Evolutionary conservation across 2,113 vertebrate genomes (phyloP).

Genomic region (Heterochromis multidens): DNA sequence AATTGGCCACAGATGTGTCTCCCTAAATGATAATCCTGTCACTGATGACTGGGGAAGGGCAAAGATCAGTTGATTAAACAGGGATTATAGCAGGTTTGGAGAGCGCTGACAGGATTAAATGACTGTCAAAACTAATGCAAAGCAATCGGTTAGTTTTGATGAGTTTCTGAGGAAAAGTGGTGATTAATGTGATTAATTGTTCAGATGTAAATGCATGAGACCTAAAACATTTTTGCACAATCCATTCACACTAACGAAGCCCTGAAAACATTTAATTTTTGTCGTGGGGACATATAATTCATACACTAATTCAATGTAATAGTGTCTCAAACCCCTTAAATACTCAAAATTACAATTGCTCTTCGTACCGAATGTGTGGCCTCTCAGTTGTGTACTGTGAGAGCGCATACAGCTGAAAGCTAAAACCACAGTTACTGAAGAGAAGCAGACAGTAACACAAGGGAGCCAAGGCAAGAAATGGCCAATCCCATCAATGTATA

Average conservation of each 20-base stretch:
- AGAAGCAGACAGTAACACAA: neutral
- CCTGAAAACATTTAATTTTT: neutral
- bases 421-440: neutral
- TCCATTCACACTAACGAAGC: neutral
- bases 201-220: constrained; percentile 8
- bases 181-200: constrained; percentile 13
- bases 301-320: neutral
- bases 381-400: neutral
- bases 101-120: constrained; percentile 45
- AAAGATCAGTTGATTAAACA: constrained; percentile 54
- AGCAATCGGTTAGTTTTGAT: neutral
- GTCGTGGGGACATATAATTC: neutral
- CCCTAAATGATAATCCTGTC: constrained; percentile 57
- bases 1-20: constrained; percentile 70
- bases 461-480: neutral
- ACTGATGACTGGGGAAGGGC: constrained; percentile 51
- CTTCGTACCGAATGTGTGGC: neutral
- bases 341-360: neutral
- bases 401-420: neutral
- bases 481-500: neutral
- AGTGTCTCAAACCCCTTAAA: neutral
- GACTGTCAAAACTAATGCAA: constrained; percentile 54
- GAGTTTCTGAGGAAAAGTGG: neutral
- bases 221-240: neutral
- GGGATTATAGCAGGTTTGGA: constrained; percentile 37